Percentiles rank a stretch among this genome's conserved stretches.
Evolutionary conservation across 1,140 invertebrate species (phyloP).

Genomic region (Papilio helenus): DNA sequence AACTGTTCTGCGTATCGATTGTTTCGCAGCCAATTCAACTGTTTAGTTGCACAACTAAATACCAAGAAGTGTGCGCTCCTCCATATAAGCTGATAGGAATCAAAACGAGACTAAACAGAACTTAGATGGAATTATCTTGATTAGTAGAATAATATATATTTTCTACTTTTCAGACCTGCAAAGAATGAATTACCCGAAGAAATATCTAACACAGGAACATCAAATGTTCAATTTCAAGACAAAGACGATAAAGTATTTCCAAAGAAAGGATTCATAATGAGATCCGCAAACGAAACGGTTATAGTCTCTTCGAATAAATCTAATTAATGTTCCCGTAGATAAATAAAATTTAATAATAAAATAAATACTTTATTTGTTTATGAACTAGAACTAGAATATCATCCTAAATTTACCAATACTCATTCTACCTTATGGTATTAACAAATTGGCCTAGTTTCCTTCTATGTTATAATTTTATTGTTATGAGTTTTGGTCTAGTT

Average conservation of each 20-base stretch:
- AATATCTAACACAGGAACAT: not conserved
- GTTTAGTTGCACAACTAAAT: no score
- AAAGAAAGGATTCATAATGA: constrained; percentile 59
- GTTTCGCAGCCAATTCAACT: no score
- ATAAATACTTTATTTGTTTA: not conserved
- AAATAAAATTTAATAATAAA: constrained; percentile 18
- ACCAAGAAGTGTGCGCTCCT: no score
- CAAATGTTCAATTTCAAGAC: not conserved
- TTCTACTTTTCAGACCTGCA: constrained; percentile 52
- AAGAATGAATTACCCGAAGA: constrained; percentile 54
- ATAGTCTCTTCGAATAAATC: not conserved
- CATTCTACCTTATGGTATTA: not conserved
- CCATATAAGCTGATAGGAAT: no score
- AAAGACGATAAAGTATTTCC: constrained; percentile 57
- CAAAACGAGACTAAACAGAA: no score
- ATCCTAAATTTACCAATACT: not conserved
- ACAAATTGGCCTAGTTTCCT: no score
- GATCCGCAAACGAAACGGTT: constrained; percentile 47
- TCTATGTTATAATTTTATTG: no score
- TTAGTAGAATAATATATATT: not conserved
- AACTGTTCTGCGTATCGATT: no score
- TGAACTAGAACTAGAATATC: not conserved
- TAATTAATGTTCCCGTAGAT: not conserved
- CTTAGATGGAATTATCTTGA: no score
- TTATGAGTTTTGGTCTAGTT: no score